A percentile compares a stretch with the other conserved stretches of the same genome.
These are phyloP conservation scores for Sylvilagus floridanus DNA, from an alignment of 2,797 vertebrate genomes.

Conservation along the genomic window DNA sequence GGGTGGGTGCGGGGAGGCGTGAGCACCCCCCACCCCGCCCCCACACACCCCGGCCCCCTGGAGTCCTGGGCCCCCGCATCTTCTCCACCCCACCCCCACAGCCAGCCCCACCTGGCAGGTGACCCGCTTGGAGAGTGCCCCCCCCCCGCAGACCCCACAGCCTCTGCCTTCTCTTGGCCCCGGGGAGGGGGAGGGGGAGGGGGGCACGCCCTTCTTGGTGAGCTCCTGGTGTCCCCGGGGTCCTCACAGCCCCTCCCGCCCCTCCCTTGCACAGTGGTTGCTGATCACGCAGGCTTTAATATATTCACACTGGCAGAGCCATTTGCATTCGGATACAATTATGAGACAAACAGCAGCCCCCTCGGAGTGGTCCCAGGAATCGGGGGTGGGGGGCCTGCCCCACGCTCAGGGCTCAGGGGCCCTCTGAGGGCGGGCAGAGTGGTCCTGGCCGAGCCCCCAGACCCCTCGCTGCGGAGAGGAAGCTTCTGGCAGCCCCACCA, in stretches of 20 bases:
- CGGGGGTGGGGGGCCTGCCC: background rate
- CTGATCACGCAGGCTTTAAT: conserved; percentile 88
- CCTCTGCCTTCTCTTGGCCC: conserved; percentile 57
- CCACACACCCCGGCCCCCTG: background rate
- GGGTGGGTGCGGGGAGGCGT: too few species aligned
- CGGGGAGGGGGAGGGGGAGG: too few species aligned
- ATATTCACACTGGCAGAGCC: conserved; percentile 85
- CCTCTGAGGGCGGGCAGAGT: background rate
- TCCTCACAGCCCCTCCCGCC: conserved; percentile 73
- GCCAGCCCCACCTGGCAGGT: background rate
- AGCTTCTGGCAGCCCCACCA: too few species aligned
- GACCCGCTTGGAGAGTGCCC: background rate
- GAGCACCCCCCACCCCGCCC: background rate
- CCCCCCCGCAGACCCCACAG: conserved; percentile 9
- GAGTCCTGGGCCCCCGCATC: background rate
- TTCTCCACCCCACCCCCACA: too few species aligned
- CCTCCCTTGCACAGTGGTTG: conserved; percentile 71
- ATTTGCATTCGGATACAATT: conserved; percentile 88
- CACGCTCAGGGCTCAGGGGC: accelerated
- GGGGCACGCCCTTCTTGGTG: too few species aligned
- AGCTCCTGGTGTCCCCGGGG: conserved; percentile 68
- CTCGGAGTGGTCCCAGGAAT: conserved; percentile 60
- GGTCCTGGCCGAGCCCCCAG: background rate
- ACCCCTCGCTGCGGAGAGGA: too few species aligned
- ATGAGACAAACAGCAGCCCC: conserved; percentile 86